Base-by-base conservation (phyloP, 2,888 invertebrate species). In the Bellardia pandia region DNA sequence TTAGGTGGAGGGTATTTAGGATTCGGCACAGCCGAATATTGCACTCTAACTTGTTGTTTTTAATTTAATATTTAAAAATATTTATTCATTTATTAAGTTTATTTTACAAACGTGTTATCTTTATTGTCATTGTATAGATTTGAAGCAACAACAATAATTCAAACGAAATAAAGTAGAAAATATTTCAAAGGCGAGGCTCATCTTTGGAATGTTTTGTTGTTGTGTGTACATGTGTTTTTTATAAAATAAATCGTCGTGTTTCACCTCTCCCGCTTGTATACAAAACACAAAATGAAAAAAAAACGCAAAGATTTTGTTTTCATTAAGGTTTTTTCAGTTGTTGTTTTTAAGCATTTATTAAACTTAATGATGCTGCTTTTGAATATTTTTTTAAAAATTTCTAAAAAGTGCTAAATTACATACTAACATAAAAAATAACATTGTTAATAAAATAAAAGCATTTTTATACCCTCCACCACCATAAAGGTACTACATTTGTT, bases 141-240 rank as follows among this genome's bases (percentile, higher is more conserved):
- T 72, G 4, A 42, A 33, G 72, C 9, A 56, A 42, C 23, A 72
- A 16, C 37, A n/a, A 42, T 45, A 45, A 45, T 45, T 9, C 2
- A 45, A 13, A 45, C 11, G 2, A 13, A 72, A 40, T 3, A 37
- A 72, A 58, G 14, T 76, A 30, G 23, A 74, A 84, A 84, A 78
- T 78, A 78, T 83, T 84, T 86, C 48, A 69, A 71, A 81, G 84
- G 86, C 62, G 86, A 76, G 83, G 83, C 76, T 53, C 79, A 79
- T 76, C 75, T 51, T 71, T 53, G 33, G 8, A 0, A 33, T 45
- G 45, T 66, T 23, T 23, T 23, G 23, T 23, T 23, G 23, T 23
- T 23, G 23, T 23, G 1, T 23, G 23, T 23, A 23, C 23, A 23
- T 23, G 23, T 23, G 1, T 23, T 23, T 71, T 56, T 77, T 71